A percentile compares a stretch with the other conserved stretches of the same genome.
These are phyloP conservation scores for Chesias legatella DNA, from an alignment of 2,888 invertebrate genomes.

Conservation along the genomic window DNA sequence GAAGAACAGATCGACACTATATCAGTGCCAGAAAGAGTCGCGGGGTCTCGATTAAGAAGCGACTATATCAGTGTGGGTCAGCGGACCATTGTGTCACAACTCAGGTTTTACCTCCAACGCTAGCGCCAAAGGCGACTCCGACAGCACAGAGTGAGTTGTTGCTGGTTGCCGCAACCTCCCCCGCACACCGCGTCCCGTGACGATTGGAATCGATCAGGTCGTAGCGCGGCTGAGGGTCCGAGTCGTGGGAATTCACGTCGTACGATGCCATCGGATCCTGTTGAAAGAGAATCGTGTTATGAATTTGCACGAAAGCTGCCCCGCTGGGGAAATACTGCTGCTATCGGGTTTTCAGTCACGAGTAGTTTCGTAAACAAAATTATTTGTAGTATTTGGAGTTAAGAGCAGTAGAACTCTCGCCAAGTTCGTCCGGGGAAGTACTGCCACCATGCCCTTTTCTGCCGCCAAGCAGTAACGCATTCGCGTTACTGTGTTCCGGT, in stretches of 20 bases:
- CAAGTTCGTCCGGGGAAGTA: no score
- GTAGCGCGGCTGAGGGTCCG: slow-evolving; percentile 98
- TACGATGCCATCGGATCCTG: slow-evolving; percentile 97
- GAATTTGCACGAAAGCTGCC: slow-evolving; percentile 9
- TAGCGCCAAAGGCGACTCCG: slow-evolving; percentile 97
- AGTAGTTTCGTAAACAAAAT: no score
- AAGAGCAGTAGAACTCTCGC: no score
- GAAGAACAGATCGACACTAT: no score
- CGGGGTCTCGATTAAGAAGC: no score
- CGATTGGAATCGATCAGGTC: slow-evolving; percentile 98
- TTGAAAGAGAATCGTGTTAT: slow-evolving; percentile 25
- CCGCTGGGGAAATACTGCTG: not conserved
- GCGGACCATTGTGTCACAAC: not conserved
- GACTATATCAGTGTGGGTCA: no score
- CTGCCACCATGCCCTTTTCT: no score
- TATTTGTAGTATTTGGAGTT: no score
- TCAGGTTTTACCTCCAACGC: slow-evolving; percentile 87
- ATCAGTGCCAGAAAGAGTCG: no score
- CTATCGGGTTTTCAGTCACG: no score
- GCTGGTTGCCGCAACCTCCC: slow-evolving; percentile 98
- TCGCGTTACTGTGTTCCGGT: no score
- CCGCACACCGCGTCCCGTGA: slow-evolving; percentile 96
- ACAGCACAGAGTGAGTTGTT: slow-evolving; percentile 98
- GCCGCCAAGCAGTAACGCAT: no score
- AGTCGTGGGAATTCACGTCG: slow-evolving; percentile 97